Evolutionary conservation across 1,140 invertebrate genomes (phyloP).

Genomic region (Scylla paramamosain): DNA sequence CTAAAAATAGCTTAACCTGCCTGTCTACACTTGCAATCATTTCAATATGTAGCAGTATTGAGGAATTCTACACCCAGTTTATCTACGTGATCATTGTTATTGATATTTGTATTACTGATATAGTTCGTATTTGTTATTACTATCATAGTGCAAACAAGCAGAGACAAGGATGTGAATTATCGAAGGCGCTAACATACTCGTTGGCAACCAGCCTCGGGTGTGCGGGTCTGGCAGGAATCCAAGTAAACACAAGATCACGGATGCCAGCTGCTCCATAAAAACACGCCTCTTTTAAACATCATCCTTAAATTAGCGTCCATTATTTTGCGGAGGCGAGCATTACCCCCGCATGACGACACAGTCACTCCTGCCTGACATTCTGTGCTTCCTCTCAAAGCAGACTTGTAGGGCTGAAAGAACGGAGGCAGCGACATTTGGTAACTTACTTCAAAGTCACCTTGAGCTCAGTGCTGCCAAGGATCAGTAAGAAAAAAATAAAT

Average conservation of each 20-base stretch:
- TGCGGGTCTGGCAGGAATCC: conserved; percentile 64
- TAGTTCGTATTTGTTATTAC: too few relatives aligned
- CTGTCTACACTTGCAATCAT: too few relatives aligned
- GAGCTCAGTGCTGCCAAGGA: conserved; percentile 62
- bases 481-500: neutral
- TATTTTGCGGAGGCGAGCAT: neutral
- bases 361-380: conserved; percentile 15
- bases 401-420: neutral
- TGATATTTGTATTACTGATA: too few relatives aligned
- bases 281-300: neutral
- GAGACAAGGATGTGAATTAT: conserved; percentile 57
- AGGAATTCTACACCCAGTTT: too few relatives aligned
- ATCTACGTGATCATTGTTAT: too few relatives aligned
- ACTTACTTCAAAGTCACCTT: conserved; percentile 69
- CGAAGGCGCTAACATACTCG: neutral
- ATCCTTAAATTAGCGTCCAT: neutral
- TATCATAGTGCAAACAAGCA: neutral
- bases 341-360: neutral
- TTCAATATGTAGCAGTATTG: too few relatives aligned
- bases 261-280: conserved; percentile 53
- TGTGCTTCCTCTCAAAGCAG: neutral
- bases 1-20: neutral
- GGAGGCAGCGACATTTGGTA: conserved; percentile 63
- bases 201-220: conserved; percentile 7
- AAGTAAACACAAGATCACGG: conserved; percentile 71